Base-by-base conservation (phyloP, 1,140 invertebrate species). In the Chironomus striatipennis region DNA sequence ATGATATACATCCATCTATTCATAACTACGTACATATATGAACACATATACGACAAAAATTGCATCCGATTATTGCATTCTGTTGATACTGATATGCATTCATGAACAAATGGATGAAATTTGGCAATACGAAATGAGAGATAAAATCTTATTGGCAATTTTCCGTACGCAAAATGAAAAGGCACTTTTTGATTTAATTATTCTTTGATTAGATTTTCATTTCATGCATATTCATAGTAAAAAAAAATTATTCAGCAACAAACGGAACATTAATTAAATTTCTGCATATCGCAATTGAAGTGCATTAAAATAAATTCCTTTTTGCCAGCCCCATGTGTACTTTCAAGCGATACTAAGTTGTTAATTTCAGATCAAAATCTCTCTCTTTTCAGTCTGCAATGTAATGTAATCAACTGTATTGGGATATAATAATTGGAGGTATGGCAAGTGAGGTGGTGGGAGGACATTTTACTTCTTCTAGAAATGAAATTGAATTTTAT, bases 111-210 rank as follows among this genome's bases (percentile, higher is more conserved):
- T n/a, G n/a, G n/a, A 57, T 57, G 47, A 57, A 57, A 57, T 57
- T 57, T n/a, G 47, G 47, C 47, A 57, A n/a, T 57, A n/a, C 15
- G 12, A n/a, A 57, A 4, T 15, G 43, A 57, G 47, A 57, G 47
- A 57, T 57, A 57, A 57, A 57, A 57, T 57, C 47, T 57, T 57
- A 57, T 57, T 57, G 47, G 12, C 47, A 57, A 57, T 57, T 57
- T 57, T 15, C 47, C 47, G 47, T n/a, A 57, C 47, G 47, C 47
- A 57, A 57, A 57, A 57, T 57, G 47, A 57, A 57, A 57, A 57
- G 47, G 47, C 47, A 57, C 12, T 57, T 12, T 5, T 57, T 57
- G 12, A 57, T 57, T 57, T 57, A 57, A 57, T 57, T 57, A 57
- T 57, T 57, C 47, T 57, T 57, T 57, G 47, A 57, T 57, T 57